phyloP scores from a whole-genome alignment of 2,888 invertebrate genomes.

The Luffia ferchaultella region DNA sequence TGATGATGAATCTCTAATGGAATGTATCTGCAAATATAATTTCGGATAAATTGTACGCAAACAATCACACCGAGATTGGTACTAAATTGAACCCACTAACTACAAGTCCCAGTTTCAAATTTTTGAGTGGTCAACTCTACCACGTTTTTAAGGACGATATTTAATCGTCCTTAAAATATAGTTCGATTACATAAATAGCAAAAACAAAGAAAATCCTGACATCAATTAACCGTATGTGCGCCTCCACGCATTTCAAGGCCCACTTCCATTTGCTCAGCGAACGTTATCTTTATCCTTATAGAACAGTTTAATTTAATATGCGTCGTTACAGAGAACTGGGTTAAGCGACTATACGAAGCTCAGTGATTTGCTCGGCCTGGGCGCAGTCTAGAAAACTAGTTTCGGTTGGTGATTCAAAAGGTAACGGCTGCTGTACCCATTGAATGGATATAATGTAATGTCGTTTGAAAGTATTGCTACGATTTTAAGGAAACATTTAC shows the following conservation, averaged over 20 bases:
- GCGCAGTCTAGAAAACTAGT: not conserved
- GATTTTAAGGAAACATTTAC: no score
- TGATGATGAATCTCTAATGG: no score
- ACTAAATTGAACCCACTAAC: not conserved
- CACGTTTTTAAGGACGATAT: no score
- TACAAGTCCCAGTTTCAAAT: not conserved
- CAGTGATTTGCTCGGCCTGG: not conserved
- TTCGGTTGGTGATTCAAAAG: not conserved
- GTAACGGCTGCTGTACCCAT: not conserved
- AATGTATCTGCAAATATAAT: no score
- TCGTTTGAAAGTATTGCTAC: not conserved
- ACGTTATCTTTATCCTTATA: slow-evolving; percentile 43
- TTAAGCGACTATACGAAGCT: slow-evolving; percentile 21
- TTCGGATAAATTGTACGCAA: no score
- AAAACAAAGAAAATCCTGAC: no score
- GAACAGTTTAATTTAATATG: slow-evolving; percentile 49
- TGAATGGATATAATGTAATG: not conserved
- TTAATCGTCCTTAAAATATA: no score
- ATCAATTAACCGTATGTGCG: no score
- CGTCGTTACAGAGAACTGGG: slow-evolving; percentile 31
- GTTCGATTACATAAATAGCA: no score
- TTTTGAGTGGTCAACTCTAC: no score
- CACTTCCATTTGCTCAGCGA: slow-evolving; percentile 35
- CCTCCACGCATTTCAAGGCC: slow-evolving; percentile 21
- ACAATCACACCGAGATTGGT: no score